Evolutionary conservation across 2,888 invertebrate genomes (phyloP), one percentile per base, ranked within the genome.

Genomic region (Cosmia pyralina): DNA sequence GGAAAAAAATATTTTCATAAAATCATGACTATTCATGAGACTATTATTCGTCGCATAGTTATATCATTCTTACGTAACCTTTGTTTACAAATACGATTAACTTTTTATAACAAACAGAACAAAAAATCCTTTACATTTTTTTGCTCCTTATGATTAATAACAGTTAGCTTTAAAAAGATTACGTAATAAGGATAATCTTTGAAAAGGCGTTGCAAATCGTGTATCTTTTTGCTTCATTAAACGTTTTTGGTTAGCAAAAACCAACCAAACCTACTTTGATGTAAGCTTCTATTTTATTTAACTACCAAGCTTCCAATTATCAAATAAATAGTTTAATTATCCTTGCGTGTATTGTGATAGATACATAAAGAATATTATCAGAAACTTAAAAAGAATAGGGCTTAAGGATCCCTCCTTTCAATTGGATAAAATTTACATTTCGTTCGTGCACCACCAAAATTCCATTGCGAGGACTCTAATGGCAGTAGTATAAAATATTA

Each of bases 161-260:
- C n/a, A n/a, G n/a, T n/a, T n/a, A n/a, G n/a, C 38, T 17, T 28
- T 46, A 62, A 68, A 41, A 57, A 4, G 34, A 77, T 80, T 77
- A 77, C 73, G 77, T 72, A 69, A 81, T 76, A 52, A 69, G 67
- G 72, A 76, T 71, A 76, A 67, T 71, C 41, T n/a, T 48, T 57
- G 28, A 28, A 34, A 22, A 59, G 52, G 19, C 75, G 57, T 46
- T 44, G 52, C 44, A 44, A 72, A 65, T 77, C 60, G 34, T 72
- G 55, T 34, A 58, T 46, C 58, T 80, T 71, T 79, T 67, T 80
- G 38, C 60, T 4, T 44, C 15, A 69, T 62, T 55, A 60, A 55
- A 7, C 44, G 8, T 64, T 19, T 55, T 58, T 58, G 11, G 3
- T 28, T 10, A 50, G 48, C 58, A 71, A 81, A 69, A 80, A 70